These are phyloP conservation scores for Hyposoter didymator DNA, from an alignment of 2,888 invertebrate genomes.

Conservation along the genomic window DNA sequence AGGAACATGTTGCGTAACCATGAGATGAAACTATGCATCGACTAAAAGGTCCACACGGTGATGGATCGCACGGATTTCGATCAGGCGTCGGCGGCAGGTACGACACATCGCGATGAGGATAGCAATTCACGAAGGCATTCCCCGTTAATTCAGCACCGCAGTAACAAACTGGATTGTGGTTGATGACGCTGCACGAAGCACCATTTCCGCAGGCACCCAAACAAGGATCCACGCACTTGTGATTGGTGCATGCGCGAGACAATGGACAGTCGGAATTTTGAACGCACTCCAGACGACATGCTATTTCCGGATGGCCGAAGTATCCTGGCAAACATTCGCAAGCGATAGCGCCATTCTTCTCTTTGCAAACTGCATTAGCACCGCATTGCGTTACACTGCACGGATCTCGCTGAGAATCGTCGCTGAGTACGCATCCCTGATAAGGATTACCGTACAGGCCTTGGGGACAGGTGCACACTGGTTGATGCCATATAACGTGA, in stretches of 20 bases:
- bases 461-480: conserved; percentile 92
- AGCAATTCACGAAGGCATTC: conserved; percentile 89
- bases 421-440: conserved; percentile 91
- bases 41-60: conserved; percentile 92
- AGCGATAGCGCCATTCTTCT: conserved; percentile 87
- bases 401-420: conserved; percentile 85
- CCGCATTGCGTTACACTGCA: conserved; percentile 93
- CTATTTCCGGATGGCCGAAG: conserved; percentile 92
- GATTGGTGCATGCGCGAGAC: conserved; percentile 83
- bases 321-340: conserved; percentile 91
- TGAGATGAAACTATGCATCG: conserved; percentile 88
- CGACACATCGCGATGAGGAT: conserved; percentile 82
- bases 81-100: conserved; percentile 77
- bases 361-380: conserved; percentile 91
- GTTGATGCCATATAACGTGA: conserved; percentile 90
- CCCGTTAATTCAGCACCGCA: conserved; percentile 88
- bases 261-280: conserved; percentile 88
- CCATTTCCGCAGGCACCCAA: conserved; percentile 89
- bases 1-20: conserved; percentile 87
- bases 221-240: conserved; percentile 90
- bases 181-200: conserved; percentile 90
- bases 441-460: conserved; percentile 93
- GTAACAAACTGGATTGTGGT: conserved; percentile 92
- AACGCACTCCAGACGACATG: conserved; percentile 92
- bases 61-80: conserved; percentile 85